Evolutionary conservation across 2,113 vertebrate species (phyloP).

Genomic region (Chascanopsetta lugubris): DNA sequence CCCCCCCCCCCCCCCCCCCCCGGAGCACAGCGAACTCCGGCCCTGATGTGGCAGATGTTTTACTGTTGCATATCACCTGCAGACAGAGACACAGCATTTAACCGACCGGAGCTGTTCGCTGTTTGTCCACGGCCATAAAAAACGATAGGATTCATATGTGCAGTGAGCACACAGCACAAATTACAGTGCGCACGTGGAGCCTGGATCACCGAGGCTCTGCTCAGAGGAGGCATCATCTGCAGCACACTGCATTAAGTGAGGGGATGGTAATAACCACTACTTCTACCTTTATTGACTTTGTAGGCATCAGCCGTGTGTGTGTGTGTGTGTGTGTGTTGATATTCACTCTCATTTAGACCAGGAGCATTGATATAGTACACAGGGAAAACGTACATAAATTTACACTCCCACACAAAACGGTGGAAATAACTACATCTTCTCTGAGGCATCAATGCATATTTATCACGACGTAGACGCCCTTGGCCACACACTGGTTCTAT

Average conservation of each 20-base stretch:
- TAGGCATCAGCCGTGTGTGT: conserved; percentile 41
- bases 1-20: no score
- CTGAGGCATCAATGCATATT: conserved; percentile 77
- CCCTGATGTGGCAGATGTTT: no score
- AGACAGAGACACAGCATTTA: no score
- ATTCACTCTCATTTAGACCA: conserved; percentile 79
- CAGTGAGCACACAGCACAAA: not conserved
- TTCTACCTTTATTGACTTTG: conserved; percentile 60
- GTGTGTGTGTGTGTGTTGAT: conserved; percentile 72
- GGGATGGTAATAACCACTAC: conserved; percentile 25
- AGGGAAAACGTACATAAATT: conserved; percentile 78
- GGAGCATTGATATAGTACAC: conserved; percentile 74
- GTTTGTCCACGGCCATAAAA: not conserved
- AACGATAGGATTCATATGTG: not conserved
- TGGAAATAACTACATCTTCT: conserved; percentile 80
- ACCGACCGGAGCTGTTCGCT: no score
- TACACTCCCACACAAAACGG: conserved; percentile 80
- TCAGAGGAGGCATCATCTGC: conserved; percentile 59
- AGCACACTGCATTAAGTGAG: conserved; percentile 19
- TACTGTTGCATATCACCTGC: no score
- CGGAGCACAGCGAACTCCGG: no score
- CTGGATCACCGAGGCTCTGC: conserved; percentile 36
- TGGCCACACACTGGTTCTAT: conserved; percentile 60
- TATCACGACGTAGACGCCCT: conserved; percentile 65
- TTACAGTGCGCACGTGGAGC: conserved; percentile 22